Percentiles rank a stretch among this genome's conserved stretches.
Evolutionary conservation across 2,888 invertebrate genomes (phyloP).

Genomic region (Nymphalis urticae): DNA sequence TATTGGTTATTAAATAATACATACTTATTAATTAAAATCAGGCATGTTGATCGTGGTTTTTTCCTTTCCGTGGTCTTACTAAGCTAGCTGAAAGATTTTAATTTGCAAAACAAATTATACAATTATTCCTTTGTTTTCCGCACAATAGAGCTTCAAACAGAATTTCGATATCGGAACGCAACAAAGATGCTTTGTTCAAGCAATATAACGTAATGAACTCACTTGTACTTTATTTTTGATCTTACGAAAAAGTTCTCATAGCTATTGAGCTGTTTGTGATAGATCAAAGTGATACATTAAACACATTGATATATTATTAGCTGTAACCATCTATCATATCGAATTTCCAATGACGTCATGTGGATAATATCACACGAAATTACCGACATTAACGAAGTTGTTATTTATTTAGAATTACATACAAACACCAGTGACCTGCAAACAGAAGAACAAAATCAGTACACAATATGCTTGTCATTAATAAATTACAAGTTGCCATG

Average conservation of each 20-base stretch:
- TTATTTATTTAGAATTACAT: no score
- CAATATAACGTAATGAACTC: slow-evolving; percentile 3
- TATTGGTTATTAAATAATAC: no score
- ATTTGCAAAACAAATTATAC: neutral
- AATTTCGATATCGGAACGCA: slow-evolving; percentile 8
- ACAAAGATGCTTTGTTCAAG: slow-evolving; percentile 8
- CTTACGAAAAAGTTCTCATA: neutral
- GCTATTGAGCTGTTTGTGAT: neutral
- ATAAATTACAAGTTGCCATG: no score
- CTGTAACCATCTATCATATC: no score
- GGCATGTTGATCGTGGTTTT: neutral
- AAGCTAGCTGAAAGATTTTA: neutral
- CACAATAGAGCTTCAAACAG: neutral
- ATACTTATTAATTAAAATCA: no score
- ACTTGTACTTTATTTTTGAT: neutral
- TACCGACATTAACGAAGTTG: no score
- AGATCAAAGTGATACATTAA: neutral
- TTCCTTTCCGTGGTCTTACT: neutral
- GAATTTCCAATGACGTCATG: no score
- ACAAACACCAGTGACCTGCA: no score
- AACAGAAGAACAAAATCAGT: no score
- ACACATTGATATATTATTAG: neutral
- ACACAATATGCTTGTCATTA: no score
- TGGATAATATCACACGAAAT: no score
- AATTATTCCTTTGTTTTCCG: neutral